These are phyloP conservation scores for Gallinago media DNA, from an alignment of 2,113 vertebrate species.

Conservation along the genomic window DNA sequence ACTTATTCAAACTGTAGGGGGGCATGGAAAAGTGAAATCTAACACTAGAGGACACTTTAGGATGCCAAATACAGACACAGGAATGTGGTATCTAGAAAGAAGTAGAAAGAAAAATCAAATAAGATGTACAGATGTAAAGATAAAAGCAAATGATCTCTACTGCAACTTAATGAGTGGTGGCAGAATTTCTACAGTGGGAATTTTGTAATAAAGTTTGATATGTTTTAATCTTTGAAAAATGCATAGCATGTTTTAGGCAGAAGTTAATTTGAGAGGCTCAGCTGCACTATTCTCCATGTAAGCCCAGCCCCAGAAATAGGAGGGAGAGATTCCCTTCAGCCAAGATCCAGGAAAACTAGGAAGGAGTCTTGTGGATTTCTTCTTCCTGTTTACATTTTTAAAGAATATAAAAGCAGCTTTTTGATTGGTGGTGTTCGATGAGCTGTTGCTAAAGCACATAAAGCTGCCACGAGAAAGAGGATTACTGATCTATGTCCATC, in stretches of 20 bases:
- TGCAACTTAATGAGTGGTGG: background rate
- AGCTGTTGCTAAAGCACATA: background rate
- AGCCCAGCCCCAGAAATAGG: background rate
- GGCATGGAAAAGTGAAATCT: background rate
- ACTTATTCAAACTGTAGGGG: background rate
- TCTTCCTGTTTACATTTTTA: background rate
- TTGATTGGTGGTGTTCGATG: background rate
- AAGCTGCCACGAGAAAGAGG: background rate
- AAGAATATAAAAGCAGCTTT: background rate
- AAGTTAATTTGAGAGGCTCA: background rate
- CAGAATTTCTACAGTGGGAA: background rate
- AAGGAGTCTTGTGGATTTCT: background rate
- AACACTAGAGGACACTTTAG: background rate
- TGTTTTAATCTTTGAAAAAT: background rate
- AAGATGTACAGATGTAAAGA: background rate
- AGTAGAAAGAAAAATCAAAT: background rate
- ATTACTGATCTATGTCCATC: background rate
- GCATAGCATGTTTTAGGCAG: background rate
- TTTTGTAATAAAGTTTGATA: background rate
- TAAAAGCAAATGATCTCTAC: background rate
- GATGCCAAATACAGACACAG: background rate
- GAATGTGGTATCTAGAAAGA: background rate
- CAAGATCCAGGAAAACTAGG: background rate
- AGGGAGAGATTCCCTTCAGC: background rate
- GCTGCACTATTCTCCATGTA: background rate